These are phyloP conservation scores for Hypotaenidia philippensis DNA, from an alignment of 2,797 vertebrate species.

Conservation along the genomic window DNA sequence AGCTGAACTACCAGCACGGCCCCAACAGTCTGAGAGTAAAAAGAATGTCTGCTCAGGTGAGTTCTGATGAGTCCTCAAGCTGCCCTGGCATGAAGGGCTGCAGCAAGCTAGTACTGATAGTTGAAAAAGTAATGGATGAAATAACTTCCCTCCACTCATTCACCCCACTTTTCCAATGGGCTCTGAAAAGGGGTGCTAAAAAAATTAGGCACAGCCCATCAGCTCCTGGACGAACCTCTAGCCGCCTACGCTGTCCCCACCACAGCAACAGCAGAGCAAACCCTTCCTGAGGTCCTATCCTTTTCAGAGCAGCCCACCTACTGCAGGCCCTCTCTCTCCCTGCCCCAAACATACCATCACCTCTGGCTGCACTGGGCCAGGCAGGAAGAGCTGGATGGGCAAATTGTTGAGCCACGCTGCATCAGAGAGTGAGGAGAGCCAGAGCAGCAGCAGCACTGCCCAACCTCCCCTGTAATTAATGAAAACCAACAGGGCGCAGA, in stretches of 20 bases:
- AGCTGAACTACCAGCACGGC: not conserved
- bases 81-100: not conserved
- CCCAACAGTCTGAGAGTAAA: not conserved
- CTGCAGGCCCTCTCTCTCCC: not conserved
- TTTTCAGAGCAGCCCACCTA: not conserved
- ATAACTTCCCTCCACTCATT: not conserved
- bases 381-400: fast-evolving
- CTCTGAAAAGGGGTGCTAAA: not conserved
- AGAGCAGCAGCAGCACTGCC: not conserved
- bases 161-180: not conserved
- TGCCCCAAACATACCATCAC: not conserved
- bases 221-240: fast-evolving
- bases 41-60: not conserved
- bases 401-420: not conserved
- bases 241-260: not conserved
- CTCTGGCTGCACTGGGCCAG: fast-evolving
- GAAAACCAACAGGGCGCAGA: not conserved
- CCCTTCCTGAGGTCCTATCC: not conserved
- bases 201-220: not conserved
- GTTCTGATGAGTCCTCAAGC: not conserved
- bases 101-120: not conserved
- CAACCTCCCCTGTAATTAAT: not conserved
- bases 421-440: not conserved
- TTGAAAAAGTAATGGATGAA: not conserved
- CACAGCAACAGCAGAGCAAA: not conserved